phyloP scores from a whole-genome alignment of 2,113 vertebrate genomes.

The Psilopsiagon aurifrons region DNA sequence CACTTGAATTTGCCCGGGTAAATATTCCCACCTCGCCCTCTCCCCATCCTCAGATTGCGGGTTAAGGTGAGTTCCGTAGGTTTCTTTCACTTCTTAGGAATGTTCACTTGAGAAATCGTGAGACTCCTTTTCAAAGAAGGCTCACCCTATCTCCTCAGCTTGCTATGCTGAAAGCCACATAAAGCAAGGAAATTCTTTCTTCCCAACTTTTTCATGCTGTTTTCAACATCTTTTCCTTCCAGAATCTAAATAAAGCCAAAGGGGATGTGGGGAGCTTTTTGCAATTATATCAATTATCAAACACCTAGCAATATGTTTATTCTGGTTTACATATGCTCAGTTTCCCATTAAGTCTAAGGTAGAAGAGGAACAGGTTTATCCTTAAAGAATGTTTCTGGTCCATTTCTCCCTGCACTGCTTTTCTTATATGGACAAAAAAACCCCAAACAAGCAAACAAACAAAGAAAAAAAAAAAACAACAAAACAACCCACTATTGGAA shows the following conservation, averaged over 20 bases:
- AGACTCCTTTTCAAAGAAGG: not conserved
- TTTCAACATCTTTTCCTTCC: not conserved
- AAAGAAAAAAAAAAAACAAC: too few relatives aligned
- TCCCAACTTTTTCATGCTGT: not conserved
- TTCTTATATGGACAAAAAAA: not conserved
- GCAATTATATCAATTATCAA: fast-evolving
- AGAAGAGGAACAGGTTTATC: not conserved
- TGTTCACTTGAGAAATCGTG: not conserved
- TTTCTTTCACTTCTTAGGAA: not conserved
- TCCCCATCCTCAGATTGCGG: conserved; percentile 22
- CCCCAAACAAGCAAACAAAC: too few relatives aligned
- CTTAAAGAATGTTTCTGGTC: not conserved
- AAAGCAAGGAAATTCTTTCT: not conserved
- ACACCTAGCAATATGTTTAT: not conserved
- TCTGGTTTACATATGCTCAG: not conserved
- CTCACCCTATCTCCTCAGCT: not conserved
- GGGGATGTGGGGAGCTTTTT: not conserved
- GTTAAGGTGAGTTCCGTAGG: not conserved
- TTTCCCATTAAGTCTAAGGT: not conserved
- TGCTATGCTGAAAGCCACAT: not conserved
- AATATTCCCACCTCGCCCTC: conserved; percentile 51
- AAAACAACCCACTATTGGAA: not conserved
- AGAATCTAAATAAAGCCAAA: not conserved
- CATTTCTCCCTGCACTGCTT: not conserved
- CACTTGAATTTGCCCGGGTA: conserved; percentile 69